Conservation (phyloP, 2,113 vertebrate species). For the Camelus dromedarius region DNA sequence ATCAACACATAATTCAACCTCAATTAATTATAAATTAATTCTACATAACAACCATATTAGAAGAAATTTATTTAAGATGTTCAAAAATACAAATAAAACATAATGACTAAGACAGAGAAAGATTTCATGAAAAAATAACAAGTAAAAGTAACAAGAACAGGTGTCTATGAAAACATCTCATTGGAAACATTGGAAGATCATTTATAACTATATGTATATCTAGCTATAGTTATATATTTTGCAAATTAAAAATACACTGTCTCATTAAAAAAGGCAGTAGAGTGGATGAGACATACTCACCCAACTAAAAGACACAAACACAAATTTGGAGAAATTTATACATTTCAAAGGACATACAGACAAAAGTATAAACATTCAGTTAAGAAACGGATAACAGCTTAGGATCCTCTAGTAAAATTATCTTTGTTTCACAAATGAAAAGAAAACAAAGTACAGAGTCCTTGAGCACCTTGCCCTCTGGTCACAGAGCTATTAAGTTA, state of each 20-base stretch:
- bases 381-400: background rate
- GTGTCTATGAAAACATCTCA: background rate
- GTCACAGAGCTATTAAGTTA: background rate
- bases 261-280: background rate
- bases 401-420: background rate
- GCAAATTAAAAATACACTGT: background rate
- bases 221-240: background rate
- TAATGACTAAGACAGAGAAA: background rate
- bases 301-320: background rate
- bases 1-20: background rate
- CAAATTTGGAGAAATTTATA: background rate
- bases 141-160: background rate
- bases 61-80: background rate
- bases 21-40: background rate
- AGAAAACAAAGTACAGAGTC: background rate
- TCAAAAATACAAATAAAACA: background rate
- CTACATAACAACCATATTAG: background rate
- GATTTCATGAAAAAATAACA: background rate
- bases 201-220: background rate
- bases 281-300: background rate
- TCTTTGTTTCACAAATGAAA: background rate
- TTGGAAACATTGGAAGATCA: background rate
- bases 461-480: background rate
- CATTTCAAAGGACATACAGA: background rate
- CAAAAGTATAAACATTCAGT: background rate